Conservation (phyloP, 2,888 invertebrate species). For the Drosophila yooni region DNA sequence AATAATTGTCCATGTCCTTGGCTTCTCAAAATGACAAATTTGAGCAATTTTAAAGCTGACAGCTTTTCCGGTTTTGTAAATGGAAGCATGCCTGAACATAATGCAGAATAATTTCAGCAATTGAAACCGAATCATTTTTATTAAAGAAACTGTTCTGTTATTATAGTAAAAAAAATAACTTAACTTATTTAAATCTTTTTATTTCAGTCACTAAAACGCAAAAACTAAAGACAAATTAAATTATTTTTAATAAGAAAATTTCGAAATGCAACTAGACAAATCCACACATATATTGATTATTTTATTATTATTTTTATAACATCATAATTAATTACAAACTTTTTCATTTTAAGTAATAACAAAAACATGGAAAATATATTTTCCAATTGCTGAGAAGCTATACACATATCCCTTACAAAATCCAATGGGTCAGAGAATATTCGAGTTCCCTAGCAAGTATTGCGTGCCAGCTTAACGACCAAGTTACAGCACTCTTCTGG, state of each 20-base stretch:
- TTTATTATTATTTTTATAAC: neutral
- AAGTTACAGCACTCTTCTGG: conserved; percentile 25
- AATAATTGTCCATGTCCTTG: neutral
- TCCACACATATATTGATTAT: neutral
- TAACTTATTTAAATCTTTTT: neutral
- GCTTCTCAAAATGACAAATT: neutral
- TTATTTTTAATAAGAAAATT: neutral
- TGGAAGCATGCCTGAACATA: neutral
- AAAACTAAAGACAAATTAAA: neutral
- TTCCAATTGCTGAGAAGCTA: neutral
- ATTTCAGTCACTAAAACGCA: neutral
- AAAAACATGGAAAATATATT: neutral
- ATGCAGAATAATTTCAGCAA: neutral
- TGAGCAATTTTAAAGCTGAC: neutral
- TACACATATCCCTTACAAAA: neutral
- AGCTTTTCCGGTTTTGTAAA: neutral
- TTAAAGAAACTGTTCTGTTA: neutral
- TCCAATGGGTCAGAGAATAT: neutral
- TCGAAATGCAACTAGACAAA: neutral
- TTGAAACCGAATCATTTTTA: neutral
- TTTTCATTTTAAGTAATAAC: neutral
- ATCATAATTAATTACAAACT: neutral
- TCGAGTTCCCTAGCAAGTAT: neutral
- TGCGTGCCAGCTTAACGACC: conserved; percentile 7
- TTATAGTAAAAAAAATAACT: neutral